Evolutionary conservation across 2,888 invertebrate species (phyloP).

Genomic region (Ctenicera cuprea): DNA sequence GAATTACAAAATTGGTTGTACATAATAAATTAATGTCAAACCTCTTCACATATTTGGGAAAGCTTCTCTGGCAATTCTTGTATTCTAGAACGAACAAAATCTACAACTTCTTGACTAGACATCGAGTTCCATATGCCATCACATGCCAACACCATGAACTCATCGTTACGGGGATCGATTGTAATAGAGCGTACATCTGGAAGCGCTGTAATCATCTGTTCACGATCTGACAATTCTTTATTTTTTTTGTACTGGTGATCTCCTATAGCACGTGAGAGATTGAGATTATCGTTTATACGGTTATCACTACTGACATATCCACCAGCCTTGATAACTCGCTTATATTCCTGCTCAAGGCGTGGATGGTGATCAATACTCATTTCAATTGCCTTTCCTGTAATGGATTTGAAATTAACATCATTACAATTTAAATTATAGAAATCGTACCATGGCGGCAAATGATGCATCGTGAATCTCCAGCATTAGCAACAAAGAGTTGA

Average conservation of each 20-base stretch:
- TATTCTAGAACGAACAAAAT: conserved; percentile 87
- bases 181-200: conserved; percentile 91
- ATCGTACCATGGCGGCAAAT: conserved; percentile 70
- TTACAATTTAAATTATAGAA: conserved; percentile 78
- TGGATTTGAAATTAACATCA: conserved; percentile 70
- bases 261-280: conserved; percentile 96
- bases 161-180: conserved; percentile 86
- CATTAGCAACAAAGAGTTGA: conserved; percentile 95
- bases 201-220: conserved; percentile 98
- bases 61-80: conserved; percentile 80
- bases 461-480: conserved; percentile 92
- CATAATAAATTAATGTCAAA: too few species aligned
- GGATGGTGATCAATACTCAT: conserved; percentile 97
- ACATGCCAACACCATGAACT: conserved; percentile 95
- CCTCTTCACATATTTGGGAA: conserved; percentile 96
- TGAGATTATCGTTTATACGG: conserved; percentile 96
- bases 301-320: conserved; percentile 95
- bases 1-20: not conserved
- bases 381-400: conserved; percentile 87
- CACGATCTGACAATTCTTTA: conserved; percentile 82
- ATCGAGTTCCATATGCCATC: conserved; percentile 98
- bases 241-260: conserved; percentile 98
- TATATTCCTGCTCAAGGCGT: conserved; percentile 96
- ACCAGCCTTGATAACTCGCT: conserved; percentile 93
- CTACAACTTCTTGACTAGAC: conserved; percentile 96